phyloP scores from a whole-genome alignment of 2,797 vertebrate genomes.

The Pseudochirops cupreus region DNA sequence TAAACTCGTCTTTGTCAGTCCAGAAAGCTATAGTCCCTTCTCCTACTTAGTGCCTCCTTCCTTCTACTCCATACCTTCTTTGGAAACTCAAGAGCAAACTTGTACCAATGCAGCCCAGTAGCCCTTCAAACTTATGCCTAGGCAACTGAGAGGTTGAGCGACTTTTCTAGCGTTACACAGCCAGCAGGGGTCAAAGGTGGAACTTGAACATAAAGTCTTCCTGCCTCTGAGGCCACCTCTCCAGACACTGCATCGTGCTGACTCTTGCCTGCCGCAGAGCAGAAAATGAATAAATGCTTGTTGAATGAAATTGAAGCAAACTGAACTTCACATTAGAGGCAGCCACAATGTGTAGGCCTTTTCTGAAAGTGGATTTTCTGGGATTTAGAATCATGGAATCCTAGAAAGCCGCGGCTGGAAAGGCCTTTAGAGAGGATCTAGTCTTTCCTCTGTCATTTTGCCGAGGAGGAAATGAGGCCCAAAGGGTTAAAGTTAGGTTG shows the following conservation, averaged over 20 bases:
- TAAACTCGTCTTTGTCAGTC: neutral
- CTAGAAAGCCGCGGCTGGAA: neutral
- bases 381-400: neutral
- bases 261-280: neutral
- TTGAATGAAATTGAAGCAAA: neutral
- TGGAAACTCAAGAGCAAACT: neutral
- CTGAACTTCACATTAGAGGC: neutral
- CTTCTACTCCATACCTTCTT: neutral
- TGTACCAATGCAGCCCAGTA: neutral
- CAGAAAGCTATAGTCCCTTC: neutral
- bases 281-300: neutral
- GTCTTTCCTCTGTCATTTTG: neutral
- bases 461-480: neutral
- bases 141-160: neutral
- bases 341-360: neutral
- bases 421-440: neutral
- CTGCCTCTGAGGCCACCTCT: neutral
- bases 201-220: neutral
- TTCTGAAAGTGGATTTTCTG: neutral
- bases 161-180: neutral
- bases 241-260: neutral
- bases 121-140: neutral
- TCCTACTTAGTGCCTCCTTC: too few species aligned
- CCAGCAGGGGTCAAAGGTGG: neutral
- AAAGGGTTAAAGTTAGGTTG: neutral